Percentiles rank a stretch among this genome's conserved stretches.
These are phyloP conservation scores for Falco rusticolus DNA, from an alignment of 2,797 vertebrate genomes.

Conservation along the genomic window DNA sequence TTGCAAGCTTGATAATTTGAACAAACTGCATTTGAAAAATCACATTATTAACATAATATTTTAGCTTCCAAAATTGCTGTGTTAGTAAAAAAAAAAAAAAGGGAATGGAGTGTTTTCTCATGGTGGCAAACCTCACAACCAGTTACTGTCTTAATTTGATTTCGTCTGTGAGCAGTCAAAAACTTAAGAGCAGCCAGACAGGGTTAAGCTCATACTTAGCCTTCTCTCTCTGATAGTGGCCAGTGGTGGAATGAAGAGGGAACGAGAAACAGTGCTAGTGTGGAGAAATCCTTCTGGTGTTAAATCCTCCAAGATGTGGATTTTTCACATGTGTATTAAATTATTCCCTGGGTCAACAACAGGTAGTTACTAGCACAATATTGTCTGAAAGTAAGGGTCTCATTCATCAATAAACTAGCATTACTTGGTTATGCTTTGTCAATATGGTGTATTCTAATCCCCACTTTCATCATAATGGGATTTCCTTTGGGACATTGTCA, in stretches of 20 bases:
- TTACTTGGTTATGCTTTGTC: neutral
- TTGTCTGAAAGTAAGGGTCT: neutral
- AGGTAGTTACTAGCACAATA: neutral
- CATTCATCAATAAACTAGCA: neutral
- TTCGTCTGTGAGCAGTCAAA: neutral
- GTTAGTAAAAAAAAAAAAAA: neutral
- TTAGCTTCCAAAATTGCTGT: neutral
- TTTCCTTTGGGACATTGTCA: neutral
- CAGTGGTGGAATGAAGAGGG: neutral
- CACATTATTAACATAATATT: neutral
- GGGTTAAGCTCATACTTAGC: accelerated
- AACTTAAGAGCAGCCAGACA: neutral
- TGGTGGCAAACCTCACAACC: neutral
- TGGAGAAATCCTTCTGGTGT: neutral
- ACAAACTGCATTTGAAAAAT: neutral
- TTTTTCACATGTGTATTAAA: neutral
- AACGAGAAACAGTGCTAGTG: neutral
- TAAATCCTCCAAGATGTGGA: neutral
- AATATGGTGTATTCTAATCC: neutral
- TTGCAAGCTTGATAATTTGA: neutral
- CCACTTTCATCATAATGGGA: neutral
- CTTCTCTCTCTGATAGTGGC: neutral
- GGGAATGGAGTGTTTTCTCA: neutral
- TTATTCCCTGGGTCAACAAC: neutral
- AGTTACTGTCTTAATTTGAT: neutral